Evolutionary conservation across 2,888 invertebrate species (phyloP).

Genomic region (Dexiosoma caninum): DNA sequence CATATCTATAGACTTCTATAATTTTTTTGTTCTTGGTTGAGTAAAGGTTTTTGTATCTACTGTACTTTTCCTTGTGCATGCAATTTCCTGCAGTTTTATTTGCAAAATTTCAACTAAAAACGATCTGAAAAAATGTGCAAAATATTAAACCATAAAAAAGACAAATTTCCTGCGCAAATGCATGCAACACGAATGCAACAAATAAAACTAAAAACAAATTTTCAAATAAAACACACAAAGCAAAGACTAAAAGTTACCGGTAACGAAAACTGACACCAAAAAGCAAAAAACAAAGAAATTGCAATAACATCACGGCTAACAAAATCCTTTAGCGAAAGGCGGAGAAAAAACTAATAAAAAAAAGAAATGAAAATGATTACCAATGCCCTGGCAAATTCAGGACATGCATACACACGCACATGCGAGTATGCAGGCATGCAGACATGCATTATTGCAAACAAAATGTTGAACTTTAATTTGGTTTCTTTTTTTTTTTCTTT

Average conservation of each 20-base stretch:
- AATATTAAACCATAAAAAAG: conserved; percentile 43
- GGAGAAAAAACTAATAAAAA: background rate
- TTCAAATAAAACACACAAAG: conserved; percentile 37
- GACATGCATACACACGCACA: background rate
- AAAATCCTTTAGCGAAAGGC: conserved; percentile 28
- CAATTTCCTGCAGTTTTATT: conserved; percentile 10
- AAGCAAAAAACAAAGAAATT: conserved; percentile 4
- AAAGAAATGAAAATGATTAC: background rate
- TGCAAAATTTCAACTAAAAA: conserved; percentile 10
- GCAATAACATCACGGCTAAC: conserved; percentile 30
- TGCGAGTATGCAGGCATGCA: background rate
- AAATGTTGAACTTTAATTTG: background rate
- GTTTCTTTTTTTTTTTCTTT: conserved; percentile 5
- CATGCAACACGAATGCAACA: conserved; percentile 62
- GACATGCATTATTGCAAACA: background rate
- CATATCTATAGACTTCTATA: background rate
- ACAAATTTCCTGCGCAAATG: conserved; percentile 63
- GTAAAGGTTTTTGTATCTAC: conserved; percentile 34
- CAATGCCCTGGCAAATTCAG: background rate
- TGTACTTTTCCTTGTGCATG: conserved; percentile 43
- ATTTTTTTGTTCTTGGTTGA: background rate
- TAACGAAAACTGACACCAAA: conserved; percentile 35
- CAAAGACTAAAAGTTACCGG: conserved; percentile 34
- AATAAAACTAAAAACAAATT: conserved; percentile 54
- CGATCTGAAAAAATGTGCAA: background rate